phyloP scores from a whole-genome alignment of 2,888 invertebrate species.

The Protonemura montana region DNA sequence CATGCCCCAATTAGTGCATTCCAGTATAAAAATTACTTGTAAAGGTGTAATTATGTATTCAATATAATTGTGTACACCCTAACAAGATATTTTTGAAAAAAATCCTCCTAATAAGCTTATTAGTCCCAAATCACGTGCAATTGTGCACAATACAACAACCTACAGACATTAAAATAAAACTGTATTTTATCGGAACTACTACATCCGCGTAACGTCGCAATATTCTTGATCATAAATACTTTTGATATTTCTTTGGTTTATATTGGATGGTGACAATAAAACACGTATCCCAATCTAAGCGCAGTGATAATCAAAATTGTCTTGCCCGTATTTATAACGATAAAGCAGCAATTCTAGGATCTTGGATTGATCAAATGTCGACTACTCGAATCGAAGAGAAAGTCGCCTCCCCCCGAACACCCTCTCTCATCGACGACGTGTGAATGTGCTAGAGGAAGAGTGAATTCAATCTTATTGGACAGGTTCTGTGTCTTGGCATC shows the following conservation, averaged over 20 bases:
- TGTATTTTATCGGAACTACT: too few relatives aligned
- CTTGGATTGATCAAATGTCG: background rate
- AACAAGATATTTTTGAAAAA: background rate
- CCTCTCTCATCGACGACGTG: too few relatives aligned
- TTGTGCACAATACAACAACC: background rate
- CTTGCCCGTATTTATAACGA: background rate
- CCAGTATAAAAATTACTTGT: too few relatives aligned
- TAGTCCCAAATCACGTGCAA: background rate
- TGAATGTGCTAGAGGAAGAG: background rate
- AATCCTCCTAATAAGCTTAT: background rate
- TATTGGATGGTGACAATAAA: background rate
- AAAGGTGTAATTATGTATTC: too few relatives aligned
- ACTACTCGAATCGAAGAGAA: background rate
- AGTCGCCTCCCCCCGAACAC: too few relatives aligned
- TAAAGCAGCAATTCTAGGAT: background rate
- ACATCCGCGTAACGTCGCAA: background rate
- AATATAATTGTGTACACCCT: background rate
- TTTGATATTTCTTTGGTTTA: background rate
- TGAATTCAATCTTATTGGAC: constrained; percentile 12
- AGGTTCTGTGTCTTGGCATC: background rate
- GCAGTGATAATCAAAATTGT: background rate
- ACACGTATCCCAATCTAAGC: background rate
- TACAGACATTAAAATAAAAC: background rate
- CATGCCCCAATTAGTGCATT: too few relatives aligned
- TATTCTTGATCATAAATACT: background rate